Conservation (phyloP, 2,797 vertebrate species). For the Chelon auratus region DNA sequence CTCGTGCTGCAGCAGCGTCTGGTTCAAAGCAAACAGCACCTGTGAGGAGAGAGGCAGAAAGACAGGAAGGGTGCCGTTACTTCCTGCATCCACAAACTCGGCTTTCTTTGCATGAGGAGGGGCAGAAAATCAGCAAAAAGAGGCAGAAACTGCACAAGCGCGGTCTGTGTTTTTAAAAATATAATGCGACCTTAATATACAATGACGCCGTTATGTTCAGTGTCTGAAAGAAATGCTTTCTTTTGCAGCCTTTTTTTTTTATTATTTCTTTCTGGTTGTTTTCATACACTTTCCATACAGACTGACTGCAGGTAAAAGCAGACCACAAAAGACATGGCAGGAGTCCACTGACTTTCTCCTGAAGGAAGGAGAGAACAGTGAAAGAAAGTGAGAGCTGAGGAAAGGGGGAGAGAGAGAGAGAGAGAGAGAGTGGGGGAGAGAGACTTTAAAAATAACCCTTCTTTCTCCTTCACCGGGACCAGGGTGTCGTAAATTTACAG, state of each 20-base stretch:
- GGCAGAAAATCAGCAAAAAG: slow-evolving; percentile 12
- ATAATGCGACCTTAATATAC: slow-evolving; percentile 39
- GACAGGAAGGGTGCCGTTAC: slow-evolving; percentile 31
- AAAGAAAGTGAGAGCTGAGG: slow-evolving; percentile 35
- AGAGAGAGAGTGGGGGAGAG: slow-evolving; percentile 39
- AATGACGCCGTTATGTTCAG: slow-evolving; percentile 51
- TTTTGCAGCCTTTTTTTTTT: slow-evolving; percentile 58
- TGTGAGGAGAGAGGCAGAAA: slow-evolving; percentile 56
- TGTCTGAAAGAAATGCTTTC: slow-evolving; percentile 23
- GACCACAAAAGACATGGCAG: slow-evolving; percentile 59
- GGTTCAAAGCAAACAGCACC: slow-evolving; percentile 94
- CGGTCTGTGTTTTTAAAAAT: slow-evolving; percentile 50
- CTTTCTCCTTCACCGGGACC: slow-evolving; percentile 66
- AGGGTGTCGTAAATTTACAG: slow-evolving; percentile 78
- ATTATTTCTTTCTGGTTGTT: slow-evolving; percentile 43
- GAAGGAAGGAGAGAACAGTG: slow-evolving; percentile 35
- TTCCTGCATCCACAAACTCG: slow-evolving; percentile 37
- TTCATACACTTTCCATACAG: slow-evolving; percentile 63
- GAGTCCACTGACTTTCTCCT: slow-evolving; percentile 44
- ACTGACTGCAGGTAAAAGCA: slow-evolving; percentile 67
- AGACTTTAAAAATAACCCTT: slow-evolving; percentile 69
- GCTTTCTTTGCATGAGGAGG: slow-evolving; percentile 28
- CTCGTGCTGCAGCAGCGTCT: slow-evolving; percentile 91
- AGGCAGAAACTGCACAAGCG: slow-evolving; percentile 8
- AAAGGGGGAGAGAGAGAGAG: slow-evolving; percentile 35